Evolutionary conservation across 2,888 invertebrate genomes (phyloP).

Genomic region (Stenolophus ochropezus): DNA sequence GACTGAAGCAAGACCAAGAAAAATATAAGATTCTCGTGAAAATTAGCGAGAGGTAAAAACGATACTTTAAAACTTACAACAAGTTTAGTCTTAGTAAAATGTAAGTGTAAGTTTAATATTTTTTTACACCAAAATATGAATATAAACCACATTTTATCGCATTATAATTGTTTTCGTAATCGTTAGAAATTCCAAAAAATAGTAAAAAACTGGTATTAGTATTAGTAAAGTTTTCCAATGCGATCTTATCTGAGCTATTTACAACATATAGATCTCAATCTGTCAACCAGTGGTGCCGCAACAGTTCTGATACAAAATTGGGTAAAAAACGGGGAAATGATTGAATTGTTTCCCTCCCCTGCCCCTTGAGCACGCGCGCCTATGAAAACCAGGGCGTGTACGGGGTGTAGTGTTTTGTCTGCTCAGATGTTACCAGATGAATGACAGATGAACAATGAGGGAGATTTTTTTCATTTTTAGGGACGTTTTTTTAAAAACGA

Average conservation of each 20-base stretch:
- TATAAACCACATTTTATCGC: too few relatives aligned
- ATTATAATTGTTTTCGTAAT: neutral
- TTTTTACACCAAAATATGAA: too few relatives aligned
- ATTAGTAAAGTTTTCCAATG: neutral
- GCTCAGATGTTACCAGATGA: slow-evolving; percentile 28
- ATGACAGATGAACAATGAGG: slow-evolving; percentile 35
- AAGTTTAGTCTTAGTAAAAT: too few relatives aligned
- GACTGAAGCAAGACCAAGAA: too few relatives aligned
- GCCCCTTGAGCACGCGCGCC: neutral
- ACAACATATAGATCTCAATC: slow-evolving; percentile 24
- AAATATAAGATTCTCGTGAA: too few relatives aligned
- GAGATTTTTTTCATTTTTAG: neutral
- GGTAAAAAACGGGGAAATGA: neutral
- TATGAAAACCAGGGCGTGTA: slow-evolving; percentile 4
- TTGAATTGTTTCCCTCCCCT: slow-evolving; percentile 11
- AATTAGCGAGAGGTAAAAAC: too few relatives aligned
- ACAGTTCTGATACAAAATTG: neutral
- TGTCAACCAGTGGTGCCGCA: slow-evolving; percentile 29
- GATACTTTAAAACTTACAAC: too few relatives aligned
- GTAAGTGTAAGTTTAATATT: too few relatives aligned
- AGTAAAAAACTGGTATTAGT: neutral
- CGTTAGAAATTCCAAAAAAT: neutral
- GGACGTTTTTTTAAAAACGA: neutral
- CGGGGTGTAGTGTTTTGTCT: slow-evolving; percentile 32
- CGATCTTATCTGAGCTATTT: slow-evolving; percentile 38